Base-by-base conservation (phyloP, 1,140 invertebrate genomes). In the Drosophila elegans region DNA sequence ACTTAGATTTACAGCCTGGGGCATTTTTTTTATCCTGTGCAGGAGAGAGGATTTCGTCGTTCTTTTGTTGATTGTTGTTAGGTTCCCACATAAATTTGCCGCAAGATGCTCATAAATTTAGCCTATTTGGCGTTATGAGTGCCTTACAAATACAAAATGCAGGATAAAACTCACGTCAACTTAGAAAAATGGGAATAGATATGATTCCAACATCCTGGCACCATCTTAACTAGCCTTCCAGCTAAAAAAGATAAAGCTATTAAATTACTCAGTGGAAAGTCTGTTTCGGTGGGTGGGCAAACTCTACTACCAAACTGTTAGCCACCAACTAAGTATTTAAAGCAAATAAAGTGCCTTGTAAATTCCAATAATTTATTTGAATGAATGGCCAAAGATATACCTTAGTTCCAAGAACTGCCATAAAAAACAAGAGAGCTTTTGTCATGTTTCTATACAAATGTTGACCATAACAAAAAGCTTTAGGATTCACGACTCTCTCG, bases 41-140 rank as follows among this genome's bases (percentile, higher is more conserved):
- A 46, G 21, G 77, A 25, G 61, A 75, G 74, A 45, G 44, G 42
- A 32, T 64, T 44, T 42, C 61, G 42, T 48, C 66, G 53, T 79
- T 74, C 45, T 42, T 45, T 57, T 67, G 54, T 67, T 74, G 57
- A 71, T 80, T 64, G 54, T 67, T 74, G 42, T 25, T 63, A 48
- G 54, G 46, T 62, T 72, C 52, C 41, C 74, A 68, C 80, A 83
- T 83, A 83, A 83, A 83, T 83, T 74, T 52, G 57, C 71, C 76
- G 56, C 80, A 78, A 83, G 80, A 59, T 60, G 48, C 56, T 60
- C 80, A 83, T 83, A 83, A 83, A 79, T 83, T 83, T 48, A 16
- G 54, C 59, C 41, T 38, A 53, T 56, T 75, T 42, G 29, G 55
- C 46, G 56, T 66, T 72, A 52, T 72, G 56, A 74, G 74, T 57